Evolutionary conservation across 2,113 vertebrate species (phyloP).

Genomic region (Seriola rivoliana): DNA sequence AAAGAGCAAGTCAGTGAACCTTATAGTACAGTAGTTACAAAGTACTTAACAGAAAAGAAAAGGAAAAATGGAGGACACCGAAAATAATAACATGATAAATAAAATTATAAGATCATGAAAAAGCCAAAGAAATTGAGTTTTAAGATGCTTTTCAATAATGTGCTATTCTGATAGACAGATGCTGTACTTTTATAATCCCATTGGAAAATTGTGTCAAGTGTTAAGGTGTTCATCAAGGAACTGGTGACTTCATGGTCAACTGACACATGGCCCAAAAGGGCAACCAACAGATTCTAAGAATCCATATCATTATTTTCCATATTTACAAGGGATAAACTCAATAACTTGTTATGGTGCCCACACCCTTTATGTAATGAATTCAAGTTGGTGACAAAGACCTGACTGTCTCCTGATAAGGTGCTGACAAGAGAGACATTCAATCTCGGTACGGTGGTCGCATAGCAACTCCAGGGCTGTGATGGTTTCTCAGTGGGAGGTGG

Average conservation of each 20-base stretch:
- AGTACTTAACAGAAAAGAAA: neutral
- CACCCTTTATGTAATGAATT: slow-evolving; percentile 10
- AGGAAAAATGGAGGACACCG: neutral
- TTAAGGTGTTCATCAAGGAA: neutral
- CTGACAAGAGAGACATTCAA: slow-evolving; percentile 54
- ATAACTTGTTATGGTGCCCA: neutral
- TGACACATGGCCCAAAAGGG: neutral
- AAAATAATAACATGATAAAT: neutral
- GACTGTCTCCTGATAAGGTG: slow-evolving; percentile 28
- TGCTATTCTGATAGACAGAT: neutral
- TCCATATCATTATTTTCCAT: slow-evolving; percentile 3
- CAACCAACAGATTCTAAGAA: neutral
- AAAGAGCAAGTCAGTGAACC: neutral
- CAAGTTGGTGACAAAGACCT: slow-evolving; percentile 28
- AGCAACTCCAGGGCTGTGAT: slow-evolving; percentile 65
- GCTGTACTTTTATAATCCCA: neutral
- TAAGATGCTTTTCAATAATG: neutral
- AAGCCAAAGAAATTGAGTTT: neutral
- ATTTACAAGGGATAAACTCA: neutral
- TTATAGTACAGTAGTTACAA: neutral
- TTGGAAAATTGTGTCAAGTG: neutral
- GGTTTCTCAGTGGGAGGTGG: slow-evolving; percentile 70
- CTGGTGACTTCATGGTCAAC: neutral
- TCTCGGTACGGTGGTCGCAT: slow-evolving; percentile 61
- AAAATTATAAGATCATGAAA: neutral